phyloP scores from a whole-genome alignment of 2,113 vertebrate genomes.

The Plecotus auritus region DNA sequence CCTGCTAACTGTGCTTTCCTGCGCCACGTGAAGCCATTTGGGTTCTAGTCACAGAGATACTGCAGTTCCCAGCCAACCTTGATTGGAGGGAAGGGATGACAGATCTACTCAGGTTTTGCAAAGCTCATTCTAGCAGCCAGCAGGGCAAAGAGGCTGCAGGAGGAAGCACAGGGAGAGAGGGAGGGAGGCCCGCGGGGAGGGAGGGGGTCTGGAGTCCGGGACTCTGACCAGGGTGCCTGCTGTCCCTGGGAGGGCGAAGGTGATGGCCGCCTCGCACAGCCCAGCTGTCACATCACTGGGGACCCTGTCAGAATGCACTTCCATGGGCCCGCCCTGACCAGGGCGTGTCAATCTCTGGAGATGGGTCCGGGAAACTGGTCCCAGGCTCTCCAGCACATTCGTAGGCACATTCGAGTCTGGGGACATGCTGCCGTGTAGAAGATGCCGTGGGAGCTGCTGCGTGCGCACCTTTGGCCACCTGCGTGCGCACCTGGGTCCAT shows the following conservation, averaged over 20 bases:
- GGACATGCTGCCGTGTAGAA: neutral
- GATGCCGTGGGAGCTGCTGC: fast-evolving
- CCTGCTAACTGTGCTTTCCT: neutral
- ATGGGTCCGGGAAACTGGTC: neutral
- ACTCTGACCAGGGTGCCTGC: neutral
- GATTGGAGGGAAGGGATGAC: neutral
- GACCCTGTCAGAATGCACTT: neutral
- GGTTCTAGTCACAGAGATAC: neutral
- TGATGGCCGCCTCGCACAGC: neutral
- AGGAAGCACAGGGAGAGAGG: neutral
- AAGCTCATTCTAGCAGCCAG: neutral
- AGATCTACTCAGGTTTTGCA: neutral
- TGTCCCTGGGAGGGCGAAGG: neutral
- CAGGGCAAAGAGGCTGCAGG: neutral
- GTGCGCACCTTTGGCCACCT: neutral
- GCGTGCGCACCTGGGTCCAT: fast-evolving
- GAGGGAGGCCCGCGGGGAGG: neutral
- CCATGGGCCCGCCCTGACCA: neutral
- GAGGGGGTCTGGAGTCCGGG: neutral
- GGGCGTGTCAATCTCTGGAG: neutral
- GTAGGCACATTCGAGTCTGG: neutral
- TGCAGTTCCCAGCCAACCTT: neutral
- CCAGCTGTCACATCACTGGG: neutral
- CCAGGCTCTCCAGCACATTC: neutral
- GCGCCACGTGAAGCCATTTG: neutral